Conservation (phyloP, 2,888 invertebrate species). For the Melanophora roralis region DNA sequence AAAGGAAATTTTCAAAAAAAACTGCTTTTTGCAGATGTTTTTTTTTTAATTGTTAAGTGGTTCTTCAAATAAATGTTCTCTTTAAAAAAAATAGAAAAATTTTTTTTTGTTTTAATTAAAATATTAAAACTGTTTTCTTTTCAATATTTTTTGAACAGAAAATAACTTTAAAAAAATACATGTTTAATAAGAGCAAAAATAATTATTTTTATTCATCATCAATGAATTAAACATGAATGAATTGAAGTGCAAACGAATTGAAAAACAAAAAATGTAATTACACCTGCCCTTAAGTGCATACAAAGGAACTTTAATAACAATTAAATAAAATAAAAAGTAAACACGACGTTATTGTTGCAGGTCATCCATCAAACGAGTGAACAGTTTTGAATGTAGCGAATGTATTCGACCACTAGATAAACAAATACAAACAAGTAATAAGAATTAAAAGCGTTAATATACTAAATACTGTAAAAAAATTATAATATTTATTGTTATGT, state of each 20-base stretch:
- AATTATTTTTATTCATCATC: constrained; percentile 6
- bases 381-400: background rate
- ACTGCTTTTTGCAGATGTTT: too few species aligned
- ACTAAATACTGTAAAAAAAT: background rate
- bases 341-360: too few species aligned
- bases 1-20: too few species aligned
- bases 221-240: constrained; percentile 28
- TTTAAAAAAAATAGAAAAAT: too few species aligned
- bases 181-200: background rate
- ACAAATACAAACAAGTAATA: background rate
- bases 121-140: background rate
- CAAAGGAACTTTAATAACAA: constrained; percentile 49
- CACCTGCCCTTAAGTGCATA: constrained; percentile 46
- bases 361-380: background rate
- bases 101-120: background rate
- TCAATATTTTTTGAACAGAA: background rate
- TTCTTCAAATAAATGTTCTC: too few species aligned
- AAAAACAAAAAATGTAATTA: constrained; percentile 31
- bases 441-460: background rate
- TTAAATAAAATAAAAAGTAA: background rate
- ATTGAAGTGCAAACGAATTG: background rate
- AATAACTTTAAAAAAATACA: background rate
- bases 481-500: too few species aligned
- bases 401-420: background rate
- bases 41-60: too few species aligned